Evolutionary conservation across 2,113 vertebrate genomes (phyloP), one percentile per base, ranked within the genome.

Genomic region (Pyrgilauda ruficollis): DNA sequence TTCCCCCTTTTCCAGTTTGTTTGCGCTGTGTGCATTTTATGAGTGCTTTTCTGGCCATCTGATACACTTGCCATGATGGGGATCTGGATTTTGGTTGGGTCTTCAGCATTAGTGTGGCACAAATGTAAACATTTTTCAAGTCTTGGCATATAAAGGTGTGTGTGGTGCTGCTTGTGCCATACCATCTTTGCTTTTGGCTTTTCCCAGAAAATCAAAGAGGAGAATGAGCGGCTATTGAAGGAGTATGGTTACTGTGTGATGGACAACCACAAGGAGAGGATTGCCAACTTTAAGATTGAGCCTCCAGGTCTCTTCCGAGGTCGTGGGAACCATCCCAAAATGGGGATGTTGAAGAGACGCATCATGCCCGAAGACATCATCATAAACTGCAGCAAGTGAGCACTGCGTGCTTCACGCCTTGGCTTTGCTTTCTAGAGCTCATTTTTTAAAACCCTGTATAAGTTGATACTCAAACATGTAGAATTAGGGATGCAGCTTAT

Each of bases 341-440:
- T 99, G 99, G 99, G 99, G 90, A 99, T 99, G 98, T 94, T 99
- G 95, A 99, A 99, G 94, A 98, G 98, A 41, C 98, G 99, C 92
- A 99, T 99, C 93, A 98, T 98, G 97, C 99, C 99, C 1, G 98
- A 99, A 89, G 98, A 99, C 94, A 99, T 99, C 96, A 99, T 99
- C 95, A 99, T 99, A 78, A 99, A 99, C 97, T 99, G 99, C 96
- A 99, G 99, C 99, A 99, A 99, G 99, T 99, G 96, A 97, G 99
- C 90, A 46, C 35, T 27, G 66, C 20, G 8, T 49, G 59, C 62
- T 69, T 75, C 67, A 35, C 61, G 26, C 69, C 52, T 49, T 46
- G 55, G 7, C 58, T 86, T 61, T 52, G 69, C 89, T 87, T 86
- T 76, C 55, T 23, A 41, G 47, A 49, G 66, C 70, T 73, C 13